Evolutionary conservation across 2,797 vertebrate genomes (phyloP), one percentile per base, ranked within the genome.

Genomic region (Hylomyscus alleni): DNA sequence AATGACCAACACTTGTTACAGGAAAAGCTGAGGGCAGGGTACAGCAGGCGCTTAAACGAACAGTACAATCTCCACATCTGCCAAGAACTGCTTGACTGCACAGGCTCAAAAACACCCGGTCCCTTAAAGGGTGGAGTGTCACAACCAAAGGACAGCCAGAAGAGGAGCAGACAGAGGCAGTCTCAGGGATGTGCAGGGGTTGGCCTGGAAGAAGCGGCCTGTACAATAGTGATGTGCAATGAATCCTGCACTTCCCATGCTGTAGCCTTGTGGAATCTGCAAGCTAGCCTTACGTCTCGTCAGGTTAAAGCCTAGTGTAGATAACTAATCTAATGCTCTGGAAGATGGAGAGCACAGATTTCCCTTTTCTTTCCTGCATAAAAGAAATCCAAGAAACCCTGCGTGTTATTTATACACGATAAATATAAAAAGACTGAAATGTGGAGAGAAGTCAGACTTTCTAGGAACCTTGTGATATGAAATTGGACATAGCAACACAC

Each of bases 201-300:
- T 54, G 29, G 47, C 62, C 69, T 91, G 86, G 87, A 90, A 83
- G 82, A 97, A 69, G n/a, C 62, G 47, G 78, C 29, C 47, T 90
- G 37, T 76, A 17, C 52, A 37, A 29, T 44, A 40, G 58, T 67
- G 50, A 17, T 13, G 6, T 29, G 19, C 31, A 65, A 24, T 4
- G 44, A 90, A 69, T 37, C 40, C 6, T 19, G 67, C 29, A 8
- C 12, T 13, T 31, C 6, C 10, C 19, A 24, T 56, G 3, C 20
- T 1, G 4, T 40, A 37, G 75, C 29, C 14, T 84, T 31, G 7
- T 73, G 54, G 26, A 60, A 54, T 81, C 60, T 75, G 44, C 22
- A 78, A 29, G 65, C 58, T 93, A 24, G 29, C 72, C 14, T 93
- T 50, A 22, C 1, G 88, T 69, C 75, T 86, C 37, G 52, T 44